phyloP scores from a whole-genome alignment of 2,113 vertebrate genomes.

The Hippocampus comes region DNA sequence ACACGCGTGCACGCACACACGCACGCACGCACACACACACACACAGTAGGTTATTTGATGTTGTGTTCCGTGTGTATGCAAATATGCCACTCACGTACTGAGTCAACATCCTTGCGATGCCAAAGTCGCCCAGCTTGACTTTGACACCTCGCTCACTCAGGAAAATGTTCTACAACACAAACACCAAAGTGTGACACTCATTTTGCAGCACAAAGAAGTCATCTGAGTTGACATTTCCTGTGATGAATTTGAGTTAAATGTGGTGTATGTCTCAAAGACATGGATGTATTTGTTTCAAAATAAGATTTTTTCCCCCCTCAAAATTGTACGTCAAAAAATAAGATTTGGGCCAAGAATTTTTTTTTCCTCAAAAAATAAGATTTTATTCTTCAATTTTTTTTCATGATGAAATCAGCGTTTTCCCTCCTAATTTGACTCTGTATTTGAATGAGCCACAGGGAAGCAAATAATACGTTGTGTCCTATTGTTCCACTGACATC shows the following conservation, averaged over 20 bases:
- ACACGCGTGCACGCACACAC: slow-evolving; percentile 2
- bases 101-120: slow-evolving; percentile 86
- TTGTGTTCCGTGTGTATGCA: slow-evolving; percentile 18
- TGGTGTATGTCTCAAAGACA: too few relatives aligned
- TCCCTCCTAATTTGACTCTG: too few relatives aligned
- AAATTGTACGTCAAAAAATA: too few relatives aligned
- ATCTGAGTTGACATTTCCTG: slow-evolving; percentile 18
- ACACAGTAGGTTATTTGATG: neutral
- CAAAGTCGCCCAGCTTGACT: slow-evolving; percentile 93
- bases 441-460: too few relatives aligned
- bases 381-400: too few relatives aligned
- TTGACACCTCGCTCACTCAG: slow-evolving; percentile 78
- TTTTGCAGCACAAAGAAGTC: neutral
- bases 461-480: neutral
- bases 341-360: too few relatives aligned
- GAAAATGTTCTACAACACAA: slow-evolving; percentile 83
- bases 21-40: neutral
- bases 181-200: slow-evolving; percentile 3
- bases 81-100: slow-evolving; percentile 74
- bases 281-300: too few relatives aligned
- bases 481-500: neutral
- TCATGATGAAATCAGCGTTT: too few relatives aligned
- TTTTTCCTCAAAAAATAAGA: too few relatives aligned
- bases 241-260: too few relatives aligned
- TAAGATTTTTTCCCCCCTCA: too few relatives aligned